These are phyloP conservation scores for Cettia cetti DNA, from an alignment of 2,113 vertebrate genomes.

Conservation along the genomic window DNA sequence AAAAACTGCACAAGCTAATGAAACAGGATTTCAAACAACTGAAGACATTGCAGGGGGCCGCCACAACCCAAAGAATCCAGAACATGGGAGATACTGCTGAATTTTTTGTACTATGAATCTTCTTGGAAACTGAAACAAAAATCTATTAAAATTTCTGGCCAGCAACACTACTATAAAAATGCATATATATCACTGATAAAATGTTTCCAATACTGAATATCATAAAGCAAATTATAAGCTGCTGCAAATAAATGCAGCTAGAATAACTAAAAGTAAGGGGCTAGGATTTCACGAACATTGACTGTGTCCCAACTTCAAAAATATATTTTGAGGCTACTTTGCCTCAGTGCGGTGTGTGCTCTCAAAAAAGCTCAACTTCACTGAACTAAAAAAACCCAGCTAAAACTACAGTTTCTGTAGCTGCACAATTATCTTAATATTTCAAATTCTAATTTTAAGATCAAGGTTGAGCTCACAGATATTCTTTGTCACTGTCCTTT, in stretches of 20 bases:
- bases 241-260: neutral
- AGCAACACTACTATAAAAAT: conserved; percentile 31
- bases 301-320: neutral
- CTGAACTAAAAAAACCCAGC: neutral
- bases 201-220: conserved; percentile 4
- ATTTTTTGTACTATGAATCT: neutral
- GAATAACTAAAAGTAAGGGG: neutral
- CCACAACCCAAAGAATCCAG: neutral
- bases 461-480: neutral
- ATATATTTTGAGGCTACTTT: neutral
- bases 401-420: neutral
- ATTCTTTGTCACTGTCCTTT: neutral
- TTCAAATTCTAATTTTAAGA: neutral
- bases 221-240: neutral
- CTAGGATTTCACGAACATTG: neutral
- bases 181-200: conserved; percentile 34
- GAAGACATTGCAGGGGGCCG: neutral
- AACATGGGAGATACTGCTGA: neutral
- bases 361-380: neutral
- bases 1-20: neutral
- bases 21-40: neutral
- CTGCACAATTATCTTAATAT: neutral
- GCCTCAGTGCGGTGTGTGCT: neutral
- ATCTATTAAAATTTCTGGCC: conserved; percentile 16
- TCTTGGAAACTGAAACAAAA: conserved; percentile 18